These are phyloP conservation scores for Stylophora pistillata DNA, from an alignment of 64 coral and sea anemone species.

Conservation along the genomic window DNA sequence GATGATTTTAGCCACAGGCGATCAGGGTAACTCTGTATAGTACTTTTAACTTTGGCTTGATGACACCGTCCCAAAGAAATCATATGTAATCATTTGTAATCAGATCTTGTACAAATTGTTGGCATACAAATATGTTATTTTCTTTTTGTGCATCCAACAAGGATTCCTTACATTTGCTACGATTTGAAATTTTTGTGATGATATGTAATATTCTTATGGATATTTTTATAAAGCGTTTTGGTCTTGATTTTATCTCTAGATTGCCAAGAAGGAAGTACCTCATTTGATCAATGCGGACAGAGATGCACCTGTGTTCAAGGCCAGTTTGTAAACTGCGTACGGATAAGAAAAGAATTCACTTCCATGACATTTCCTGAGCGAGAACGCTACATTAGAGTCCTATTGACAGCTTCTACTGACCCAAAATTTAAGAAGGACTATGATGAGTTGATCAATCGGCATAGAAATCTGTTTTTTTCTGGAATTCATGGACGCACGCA, in stretches of 20 bases:
- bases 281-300: conserved; percentile 68
- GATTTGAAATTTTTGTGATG: no score
- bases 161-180: no score
- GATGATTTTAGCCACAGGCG: no score
- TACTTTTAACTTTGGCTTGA: no score
- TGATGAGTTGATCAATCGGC: conserved; percentile 41
- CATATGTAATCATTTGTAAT: no score
- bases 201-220: no score
- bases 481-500: conserved; percentile 55
- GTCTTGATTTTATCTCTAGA: conserved; percentile 8
- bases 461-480: conserved; percentile 5
- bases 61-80: no score
- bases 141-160: no score
- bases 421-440: conserved; percentile 40
- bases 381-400: conserved; percentile 25
- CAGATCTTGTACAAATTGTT: no score
- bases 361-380: conserved; percentile 61
- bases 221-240: no score
- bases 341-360: conserved; percentile 80
- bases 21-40: no score
- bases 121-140: no score
- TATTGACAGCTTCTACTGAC: conserved; percentile 65
- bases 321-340: conserved; percentile 43
- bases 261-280: conserved; percentile 50
- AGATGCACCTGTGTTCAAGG: conserved; percentile 57